Evolutionary conservation across 2,113 vertebrate species (phyloP), one percentile per base, ranked within the genome.

Genomic region (Machaerirhynchus nigripectus): DNA sequence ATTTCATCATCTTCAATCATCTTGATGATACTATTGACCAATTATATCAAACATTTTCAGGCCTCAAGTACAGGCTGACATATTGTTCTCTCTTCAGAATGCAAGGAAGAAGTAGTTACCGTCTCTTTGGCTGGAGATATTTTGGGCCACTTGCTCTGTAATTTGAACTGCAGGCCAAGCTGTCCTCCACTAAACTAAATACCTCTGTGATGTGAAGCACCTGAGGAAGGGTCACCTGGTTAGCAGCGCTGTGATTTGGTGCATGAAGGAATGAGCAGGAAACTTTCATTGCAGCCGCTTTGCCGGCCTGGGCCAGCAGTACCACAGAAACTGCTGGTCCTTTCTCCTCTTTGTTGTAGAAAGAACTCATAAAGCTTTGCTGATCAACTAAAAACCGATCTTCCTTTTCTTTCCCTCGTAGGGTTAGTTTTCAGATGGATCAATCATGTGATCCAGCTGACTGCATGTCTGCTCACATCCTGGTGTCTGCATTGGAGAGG

Each of bases 341-440:
- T 94, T 52, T 69, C 57, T 88, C 27, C 53, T 83, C 57, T 90
- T 92, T 90, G 55, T 69, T 77, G 59, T 27, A 67, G 79, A 83
- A 77, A 84, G 53, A 70, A 28, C 33, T 77, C 77, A 44, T 16
- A 40, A 80, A 77, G 83, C 88, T 84, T 70, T 89, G 17, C 40
- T 93, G 81, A 60, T 84, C 59, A 53, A 27, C 85, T 83, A 83
- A 63, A 88, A 93, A 30, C 40, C 73, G 61, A 84, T 67, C 67
- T 94, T 73, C 49, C 57, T 92, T 76, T 85, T 53, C 53, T 85
- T 65, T 90, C 44, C 24, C 59, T 70, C 46, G 14, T 70, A 22
- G 71, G 59, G 71, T 86, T 94, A 73, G 71, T 88, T 95, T 95
- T 92, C 90, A 74, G 71, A 10, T 21, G 46, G 86, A 92, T 92